Conservation (phyloP, 2,888 invertebrate species). For the Masnerella sp. region DNA sequence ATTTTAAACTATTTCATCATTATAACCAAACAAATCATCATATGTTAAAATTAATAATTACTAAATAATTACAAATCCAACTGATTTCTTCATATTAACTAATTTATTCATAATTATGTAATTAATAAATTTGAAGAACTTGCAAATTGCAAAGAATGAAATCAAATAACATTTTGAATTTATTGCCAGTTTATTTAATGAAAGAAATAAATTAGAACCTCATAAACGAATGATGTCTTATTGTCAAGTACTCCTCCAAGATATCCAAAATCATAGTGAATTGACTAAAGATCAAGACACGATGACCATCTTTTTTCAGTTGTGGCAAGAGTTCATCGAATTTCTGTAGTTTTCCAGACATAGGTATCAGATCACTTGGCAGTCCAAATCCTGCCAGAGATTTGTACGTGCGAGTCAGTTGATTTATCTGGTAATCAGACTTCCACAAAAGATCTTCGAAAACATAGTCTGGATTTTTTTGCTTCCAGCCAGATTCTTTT, state of each 20-base stretch:
- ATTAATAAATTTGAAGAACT: too few species aligned
- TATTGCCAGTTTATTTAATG: not conserved
- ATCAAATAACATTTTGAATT: not conserved
- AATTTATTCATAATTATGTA: too few species aligned
- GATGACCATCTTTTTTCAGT: constrained; percentile 85
- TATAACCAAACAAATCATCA: too few species aligned
- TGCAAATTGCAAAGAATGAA: too few species aligned
- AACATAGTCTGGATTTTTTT: constrained; percentile 87
- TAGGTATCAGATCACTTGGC: constrained; percentile 85
- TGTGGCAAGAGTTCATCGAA: constrained; percentile 88
- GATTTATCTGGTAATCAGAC: constrained; percentile 95
- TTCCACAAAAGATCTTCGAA: constrained; percentile 91
- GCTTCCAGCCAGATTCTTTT: constrained; percentile 84
- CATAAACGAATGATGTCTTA: constrained; percentile 85
- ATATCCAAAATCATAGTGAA: constrained; percentile 97
- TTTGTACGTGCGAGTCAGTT: constrained; percentile 84
- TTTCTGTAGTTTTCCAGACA: constrained; percentile 92
- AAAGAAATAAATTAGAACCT: constrained; percentile 63
- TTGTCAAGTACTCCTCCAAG: constrained; percentile 90
- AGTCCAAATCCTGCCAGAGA: constrained; percentile 82
- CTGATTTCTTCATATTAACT: too few species aligned
- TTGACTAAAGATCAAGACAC: constrained; percentile 96
- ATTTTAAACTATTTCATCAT: too few species aligned
- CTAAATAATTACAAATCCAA: too few species aligned
- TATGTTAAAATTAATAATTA: too few species aligned